Base-by-base conservation (phyloP, 2,888 invertebrate species). In the Apodemia mormo region DNA sequence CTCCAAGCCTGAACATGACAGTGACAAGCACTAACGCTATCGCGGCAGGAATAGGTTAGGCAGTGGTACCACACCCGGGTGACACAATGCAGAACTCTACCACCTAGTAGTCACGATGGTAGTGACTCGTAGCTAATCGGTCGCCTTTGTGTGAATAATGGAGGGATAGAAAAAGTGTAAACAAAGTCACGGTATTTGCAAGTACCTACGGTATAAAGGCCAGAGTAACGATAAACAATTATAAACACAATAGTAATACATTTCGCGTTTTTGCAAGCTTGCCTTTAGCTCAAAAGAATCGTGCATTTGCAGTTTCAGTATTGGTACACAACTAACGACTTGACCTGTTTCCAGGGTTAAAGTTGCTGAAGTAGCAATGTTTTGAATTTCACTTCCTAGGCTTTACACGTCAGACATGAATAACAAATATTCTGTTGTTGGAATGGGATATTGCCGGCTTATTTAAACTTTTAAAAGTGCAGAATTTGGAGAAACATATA, bases 381-480 rank as follows among this genome's bases (percentile, higher is more conserved):
- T 61, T 61, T 61, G 61, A 61, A 33, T 61, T 61, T 61, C 61
- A 61, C 61, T 61, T 61, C 61, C 61, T 33, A 33, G 61, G 61
- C 61, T 61, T 61, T 61, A 2, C 14, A 5, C 61, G 33, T 61
- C 61, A 61, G 37, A 61, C 14, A 37, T 37, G 61, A 61, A 37
- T 33, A 61, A 61, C 33, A 33, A 61, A 61, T 33, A 61, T 33
- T 29, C 5, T 58, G 58, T 58, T 61, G 61, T 61, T 33, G 37
- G 37, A 30, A 29, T 14, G 61, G n/a, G 61, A 33, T 61, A 33
- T 61, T 61, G 37, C 37, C 61, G 33, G 33, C 61, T 61, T 61
- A 61, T 61, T 61, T 37, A 33, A 61, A 33, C 12, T 61, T 61
- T 61, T 14, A 58, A 61, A 61, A n/a, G 52, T 2, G n/a, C n/a